Percentiles rank a stretch among this genome's conserved stretches.
These are phyloP conservation scores for Phylloscopus trochilus DNA, from an alignment of 2,113 vertebrate species.

Conservation along the genomic window DNA sequence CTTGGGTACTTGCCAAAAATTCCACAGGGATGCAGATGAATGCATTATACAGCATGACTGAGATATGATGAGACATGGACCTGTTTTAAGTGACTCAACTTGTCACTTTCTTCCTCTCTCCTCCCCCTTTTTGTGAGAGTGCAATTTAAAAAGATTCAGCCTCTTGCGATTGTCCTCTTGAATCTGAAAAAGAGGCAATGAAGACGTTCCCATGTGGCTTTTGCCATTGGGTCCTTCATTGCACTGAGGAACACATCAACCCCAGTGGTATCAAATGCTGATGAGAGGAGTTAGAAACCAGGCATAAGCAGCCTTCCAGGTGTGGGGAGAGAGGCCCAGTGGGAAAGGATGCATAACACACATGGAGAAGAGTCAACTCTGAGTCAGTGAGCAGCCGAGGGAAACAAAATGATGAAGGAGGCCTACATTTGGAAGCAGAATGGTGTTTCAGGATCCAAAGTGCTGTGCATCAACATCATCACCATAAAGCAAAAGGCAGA, in stretches of 20 bases:
- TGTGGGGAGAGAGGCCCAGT: neutral
- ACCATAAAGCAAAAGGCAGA: slow-evolving; percentile 55
- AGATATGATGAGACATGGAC: neutral
- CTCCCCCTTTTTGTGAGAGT: neutral
- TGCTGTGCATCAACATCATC: slow-evolving; percentile 48
- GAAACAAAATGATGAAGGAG: neutral
- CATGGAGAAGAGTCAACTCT: slow-evolving; percentile 2
- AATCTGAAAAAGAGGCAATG: neutral
- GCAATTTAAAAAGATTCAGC: neutral
- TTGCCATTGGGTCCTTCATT: neutral
- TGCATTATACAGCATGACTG: neutral
- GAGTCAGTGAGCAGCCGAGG: neutral
- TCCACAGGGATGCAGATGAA: neutral
- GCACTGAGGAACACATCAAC: neutral
- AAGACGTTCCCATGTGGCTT: neutral
- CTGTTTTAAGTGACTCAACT: neutral
- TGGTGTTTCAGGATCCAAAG: slow-evolving; percentile 33
- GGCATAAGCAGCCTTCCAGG: neutral
- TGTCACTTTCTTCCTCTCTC: neutral
- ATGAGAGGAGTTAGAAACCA: neutral
- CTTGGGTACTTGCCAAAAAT: neutral
- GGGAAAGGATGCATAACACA: neutral
- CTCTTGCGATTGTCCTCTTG: neutral
- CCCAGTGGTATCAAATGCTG: neutral
- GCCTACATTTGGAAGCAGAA: slow-evolving; percentile 4